A percentile compares a stretch with the other conserved stretches of the same genome.
These are phyloP conservation scores for Pardosa pseudoannulata DNA, from an alignment of 2,888 invertebrate species.

Conservation along the genomic window DNA sequence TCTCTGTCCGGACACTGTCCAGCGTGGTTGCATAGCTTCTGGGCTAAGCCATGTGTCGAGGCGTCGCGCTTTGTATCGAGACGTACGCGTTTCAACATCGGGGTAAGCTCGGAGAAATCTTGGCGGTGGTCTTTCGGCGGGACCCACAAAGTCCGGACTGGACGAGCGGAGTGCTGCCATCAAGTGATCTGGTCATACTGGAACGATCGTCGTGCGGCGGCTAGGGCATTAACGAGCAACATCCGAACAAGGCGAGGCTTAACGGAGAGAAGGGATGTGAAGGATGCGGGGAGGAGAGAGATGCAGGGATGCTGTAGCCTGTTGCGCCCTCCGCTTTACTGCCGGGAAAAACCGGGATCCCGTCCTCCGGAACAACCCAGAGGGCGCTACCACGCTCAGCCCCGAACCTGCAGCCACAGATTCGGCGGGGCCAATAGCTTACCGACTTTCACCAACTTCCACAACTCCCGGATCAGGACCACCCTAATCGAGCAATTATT, in stretches of 20 bases:
- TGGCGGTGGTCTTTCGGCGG: constrained; percentile 5
- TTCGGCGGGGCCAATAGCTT: neutral
- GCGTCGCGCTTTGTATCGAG: neutral
- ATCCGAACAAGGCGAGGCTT: constrained; percentile 18
- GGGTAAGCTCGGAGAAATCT: constrained; percentile 40
- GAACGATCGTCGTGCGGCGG: neutral
- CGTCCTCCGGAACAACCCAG: constrained; percentile 20
- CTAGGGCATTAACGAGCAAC: neutral
- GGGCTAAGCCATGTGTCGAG: constrained; percentile 7
- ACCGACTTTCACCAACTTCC: neutral
- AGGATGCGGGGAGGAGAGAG: constrained; percentile 43
- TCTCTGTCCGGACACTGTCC: constrained; percentile 3
- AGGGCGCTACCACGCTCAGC: constrained; percentile 45
- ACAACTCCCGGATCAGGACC: neutral
- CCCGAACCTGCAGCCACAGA: constrained; percentile 29
- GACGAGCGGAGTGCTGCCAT: constrained; percentile 13
- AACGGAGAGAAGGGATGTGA: constrained; percentile 19
- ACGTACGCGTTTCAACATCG: constrained; percentile 13
- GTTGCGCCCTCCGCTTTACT: constrained; percentile 65
- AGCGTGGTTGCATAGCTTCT: neutral
- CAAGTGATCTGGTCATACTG: constrained; percentile 22
- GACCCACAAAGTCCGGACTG: constrained; percentile 23
- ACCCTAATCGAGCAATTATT: neutral
- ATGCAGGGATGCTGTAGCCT: constrained; percentile 60
- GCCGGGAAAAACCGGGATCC: neutral